Evolutionary conservation across 1,140 invertebrate genomes (phyloP), one percentile per base, ranked within the genome.

Genomic region (Melanaphis sacchari): DNA sequence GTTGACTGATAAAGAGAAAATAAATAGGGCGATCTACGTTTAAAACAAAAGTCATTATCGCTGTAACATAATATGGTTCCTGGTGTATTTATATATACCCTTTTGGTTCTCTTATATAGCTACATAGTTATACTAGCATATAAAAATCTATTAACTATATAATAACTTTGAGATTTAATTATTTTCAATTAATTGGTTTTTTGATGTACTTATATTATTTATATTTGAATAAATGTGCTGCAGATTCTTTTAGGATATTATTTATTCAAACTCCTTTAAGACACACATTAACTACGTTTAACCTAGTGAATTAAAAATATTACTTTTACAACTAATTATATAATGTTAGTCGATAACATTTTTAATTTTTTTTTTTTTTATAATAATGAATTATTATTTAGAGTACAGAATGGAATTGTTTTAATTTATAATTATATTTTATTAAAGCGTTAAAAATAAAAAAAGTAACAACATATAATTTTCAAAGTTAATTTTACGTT

Each of bases 121-220:
- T 59, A 59, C 11, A 59, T 59, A 59, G 3, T 31, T 24, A 81
- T 38, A 38, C 18, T 81, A n/a, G 36, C 76, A 18, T 81, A 18
- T 81, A 18, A 66, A 81, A 81, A 81, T 81, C 76, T 81, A 81
- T 81, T 36, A 18, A 66, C 31, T 66, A 66, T 66, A 66, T 66
- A 66, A 66, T 66, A 31, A 66, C 59, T 66, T 26, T 66, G 59
- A 11, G 31, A 66, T 66, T 66, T 3, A n/a, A 66, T 66, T 66
- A n/a, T 66, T 66, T 66, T 66, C 59, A 66, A 66, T 66, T 66
- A 66, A 66, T 66, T 66, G 59, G 31, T 66, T 66, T 66, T 66
- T 66, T 66, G 9, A 66, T 66, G 59, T 66, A 66, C 59, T 31
- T 66, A 66, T n/a, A 66, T 66, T 66, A 66, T 66, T 66, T 66